Base-by-base conservation (phyloP, 1,140 invertebrate genomes). In the Drosophila willistoni region DNA sequence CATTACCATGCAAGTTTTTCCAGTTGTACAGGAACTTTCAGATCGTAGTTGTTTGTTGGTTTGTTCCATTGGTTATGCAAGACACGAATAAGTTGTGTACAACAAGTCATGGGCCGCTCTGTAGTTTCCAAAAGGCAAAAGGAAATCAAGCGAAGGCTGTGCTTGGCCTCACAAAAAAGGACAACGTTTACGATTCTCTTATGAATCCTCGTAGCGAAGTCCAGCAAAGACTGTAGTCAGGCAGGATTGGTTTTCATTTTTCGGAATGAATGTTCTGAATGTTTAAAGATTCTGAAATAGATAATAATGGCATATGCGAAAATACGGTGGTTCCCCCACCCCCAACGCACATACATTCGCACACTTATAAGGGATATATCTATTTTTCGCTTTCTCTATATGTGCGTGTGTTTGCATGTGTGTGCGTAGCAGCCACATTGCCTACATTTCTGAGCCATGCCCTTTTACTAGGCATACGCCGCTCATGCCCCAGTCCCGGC, bases 371-470 rank as follows among this genome's bases (percentile, higher is more conserved):
- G 17, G 60, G 54, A 29, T 61, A 47, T 61, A 29, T 61, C 25
- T 33, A 12, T 56, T 56, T 64, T 41, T 65, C 14, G 55, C 36
- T 36, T 10, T 55, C 33, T 55, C 44, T 59, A 22, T 60, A 2
- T 51, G 9, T 22, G 1, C 17, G 22, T 51, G 22, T 33, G 41
- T 64, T 25, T 25, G 22, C 22, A 25, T 25, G 3, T 34, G 22
- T 51, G n/a, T 33, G 41, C 36, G 25, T 64, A 42, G 65, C 57
- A 19, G 36, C 12, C 10, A 39, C 47, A 57, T 87, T 87, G 82
- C 83, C 82, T 87, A 87, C 83, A 68, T 87, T 82, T 79, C 62
- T 70, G 83, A 73, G 73, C 80, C 73, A 47, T 69, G 76, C 68
- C 76, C 63, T 71, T 54, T 67, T 65, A 57, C 67, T 64, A 86